Conservation (phyloP, 2,113 vertebrate genomes). For the Galeopterus variegatus region DNA sequence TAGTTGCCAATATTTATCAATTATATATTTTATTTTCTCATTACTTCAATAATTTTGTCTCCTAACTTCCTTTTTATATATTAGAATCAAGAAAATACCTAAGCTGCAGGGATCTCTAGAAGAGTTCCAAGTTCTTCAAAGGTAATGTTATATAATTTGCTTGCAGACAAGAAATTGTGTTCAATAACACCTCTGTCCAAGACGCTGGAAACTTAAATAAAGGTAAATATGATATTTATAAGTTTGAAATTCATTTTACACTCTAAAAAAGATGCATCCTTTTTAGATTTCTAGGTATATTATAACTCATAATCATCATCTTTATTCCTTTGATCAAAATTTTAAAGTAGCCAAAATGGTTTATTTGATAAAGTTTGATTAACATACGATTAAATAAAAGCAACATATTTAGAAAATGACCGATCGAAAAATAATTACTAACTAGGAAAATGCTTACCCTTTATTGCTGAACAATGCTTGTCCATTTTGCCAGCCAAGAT, state of each 20-base stretch:
- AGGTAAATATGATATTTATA: constrained; percentile 21
- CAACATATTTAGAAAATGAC: constrained; percentile 53
- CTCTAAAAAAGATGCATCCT: constrained; percentile 33
- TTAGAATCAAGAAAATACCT: constrained; percentile 89
- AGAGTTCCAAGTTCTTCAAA: constrained; percentile 98
- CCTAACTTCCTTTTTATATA: constrained; percentile 53
- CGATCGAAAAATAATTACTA: not conserved
- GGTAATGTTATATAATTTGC: constrained; percentile 99
- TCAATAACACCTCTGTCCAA: constrained; percentile 99
- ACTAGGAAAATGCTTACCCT: not conserved
- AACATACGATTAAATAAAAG: constrained; percentile 42
- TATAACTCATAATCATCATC: constrained; percentile 51
- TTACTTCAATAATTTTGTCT: not conserved
- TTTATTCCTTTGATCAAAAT: constrained; percentile 13
- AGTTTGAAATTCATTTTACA: constrained; percentile 56
- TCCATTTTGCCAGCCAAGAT: not conserved
- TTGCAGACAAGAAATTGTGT: constrained; percentile 98
- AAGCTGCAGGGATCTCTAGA: constrained; percentile 98
- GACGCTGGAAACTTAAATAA: constrained; percentile 96
- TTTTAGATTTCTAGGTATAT: constrained; percentile 10
- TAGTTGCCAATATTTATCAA: not conserved
- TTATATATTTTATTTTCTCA: constrained; percentile 47
- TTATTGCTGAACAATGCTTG: not conserved
- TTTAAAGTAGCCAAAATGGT: constrained; percentile 39
- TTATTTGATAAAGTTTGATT: constrained; percentile 30